Base-by-base conservation (phyloP, 1,140 invertebrate species). In the Drosophila erecta region DNA sequence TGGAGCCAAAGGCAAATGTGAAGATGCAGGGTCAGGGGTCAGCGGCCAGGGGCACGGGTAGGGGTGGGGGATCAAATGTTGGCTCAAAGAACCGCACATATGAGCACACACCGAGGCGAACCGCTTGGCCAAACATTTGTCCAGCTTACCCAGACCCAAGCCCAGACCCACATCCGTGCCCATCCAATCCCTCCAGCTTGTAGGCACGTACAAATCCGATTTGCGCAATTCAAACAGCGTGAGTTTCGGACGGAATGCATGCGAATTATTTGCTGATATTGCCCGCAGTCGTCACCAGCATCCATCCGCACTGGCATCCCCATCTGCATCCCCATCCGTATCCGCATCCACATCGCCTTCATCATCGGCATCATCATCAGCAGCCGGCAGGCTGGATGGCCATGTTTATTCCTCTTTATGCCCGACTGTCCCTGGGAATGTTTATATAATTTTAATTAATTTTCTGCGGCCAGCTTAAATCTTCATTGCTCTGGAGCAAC, bases 371-470 rank as follows among this genome's bases (percentile, higher is more conserved):
- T 67, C 50, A 59, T 11, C 38, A 33, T 15, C 24, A n/a, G 11
- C 44, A 11, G 10, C 30, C 30, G n/a, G 17, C 17, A 2, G 27
- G 30, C 53, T 8, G 22, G 24, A 24, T 56, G 54, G 24, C 27
- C 37, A n/a, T 40, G 47, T 41, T 60, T 60, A 24, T 30, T 60
- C 14, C 8, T 8, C 30, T 49, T 59, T 59, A 49, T 38, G 44
- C n/a, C 3, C 22, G 11, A 35, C 58, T n/a, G 12, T 20, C 55
- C 41, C 55, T 8, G 50, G 43, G 15, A 71, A 57, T 71, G 64
- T 70, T 79, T 76, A 84, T 85, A 65, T 85, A 80, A 77, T 85
- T 85, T 85, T 85, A 85, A 85, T 85, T 85, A 84, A 85, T 85
- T 85, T 85, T 84, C 65, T 80, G 81, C 66, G 81, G 81, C 72